Percentiles rank a stretch among this genome's conserved stretches.
phyloP scores from a whole-genome alignment of 1,140 invertebrate species.

The Pachypeltis micranthus region DNA sequence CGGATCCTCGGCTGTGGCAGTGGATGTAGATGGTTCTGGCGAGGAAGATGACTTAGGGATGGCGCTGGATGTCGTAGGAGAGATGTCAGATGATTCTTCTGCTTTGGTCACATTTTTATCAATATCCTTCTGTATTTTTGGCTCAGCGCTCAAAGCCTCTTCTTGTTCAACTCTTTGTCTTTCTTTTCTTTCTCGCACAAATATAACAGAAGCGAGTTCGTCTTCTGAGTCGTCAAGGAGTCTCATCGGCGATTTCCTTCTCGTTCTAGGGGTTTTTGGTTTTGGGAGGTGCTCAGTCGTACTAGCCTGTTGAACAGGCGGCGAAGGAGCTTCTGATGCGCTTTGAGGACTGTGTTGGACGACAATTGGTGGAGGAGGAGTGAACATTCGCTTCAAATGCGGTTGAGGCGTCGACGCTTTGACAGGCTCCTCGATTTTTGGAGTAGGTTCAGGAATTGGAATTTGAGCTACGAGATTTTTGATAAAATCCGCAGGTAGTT shows the following conservation, averaged over 20 bases:
- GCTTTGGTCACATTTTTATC: too few relatives aligned
- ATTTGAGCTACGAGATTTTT: slow-evolving; percentile 26
- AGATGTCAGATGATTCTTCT: too few relatives aligned
- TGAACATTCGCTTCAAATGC: slow-evolving; percentile 14
- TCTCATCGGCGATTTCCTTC: slow-evolving; percentile 13
- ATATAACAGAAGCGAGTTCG: slow-evolving; percentile 15
- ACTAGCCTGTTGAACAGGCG: background rate
- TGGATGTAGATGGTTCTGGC: background rate
- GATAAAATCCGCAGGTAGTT: slow-evolving; percentile 39
- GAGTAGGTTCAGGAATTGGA: slow-evolving; percentile 28
- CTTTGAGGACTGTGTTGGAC: slow-evolving; percentile 7
- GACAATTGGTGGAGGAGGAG: slow-evolving; percentile 18
- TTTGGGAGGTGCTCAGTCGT: slow-evolving; percentile 11
- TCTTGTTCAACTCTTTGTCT: background rate
- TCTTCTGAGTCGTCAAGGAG: slow-evolving; percentile 22
- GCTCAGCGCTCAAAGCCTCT: background rate
- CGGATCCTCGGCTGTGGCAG: background rate
- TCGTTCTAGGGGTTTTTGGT: slow-evolving; percentile 18
- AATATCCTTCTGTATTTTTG: background rate
- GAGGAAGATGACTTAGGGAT: background rate
- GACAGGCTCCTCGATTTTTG: background rate
- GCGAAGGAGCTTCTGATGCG: background rate
- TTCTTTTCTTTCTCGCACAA: background rate
- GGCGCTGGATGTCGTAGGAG: background rate
- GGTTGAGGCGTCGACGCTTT: background rate